Percentiles rank a stretch among this genome's conserved stretches.
Conservation (phyloP, 2,888 invertebrate species). For the Amphipoea lucens region DNA sequence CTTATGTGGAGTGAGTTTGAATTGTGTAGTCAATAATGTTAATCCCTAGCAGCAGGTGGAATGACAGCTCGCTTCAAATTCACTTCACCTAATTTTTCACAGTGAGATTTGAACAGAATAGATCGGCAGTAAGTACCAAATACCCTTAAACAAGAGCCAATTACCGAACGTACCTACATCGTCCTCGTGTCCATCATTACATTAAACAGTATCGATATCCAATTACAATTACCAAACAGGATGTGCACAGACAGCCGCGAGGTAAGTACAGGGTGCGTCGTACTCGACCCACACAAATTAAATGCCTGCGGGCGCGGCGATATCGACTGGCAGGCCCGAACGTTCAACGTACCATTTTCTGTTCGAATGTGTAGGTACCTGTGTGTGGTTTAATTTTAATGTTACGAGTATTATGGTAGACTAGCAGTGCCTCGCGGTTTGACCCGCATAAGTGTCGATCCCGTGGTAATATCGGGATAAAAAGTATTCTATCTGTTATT, state of each 20-base stretch:
- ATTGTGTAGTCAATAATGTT: neutral
- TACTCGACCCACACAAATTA: slow-evolving; percentile 42
- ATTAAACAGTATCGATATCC: slow-evolving; percentile 34
- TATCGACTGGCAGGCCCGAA: slow-evolving; percentile 29
- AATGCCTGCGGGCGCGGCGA: slow-evolving; percentile 28
- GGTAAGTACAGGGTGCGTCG: slow-evolving; percentile 12
- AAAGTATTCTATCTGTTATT: too few species aligned
- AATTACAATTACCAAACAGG: slow-evolving; percentile 33
- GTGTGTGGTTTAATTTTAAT: neutral
- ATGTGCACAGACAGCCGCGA: slow-evolving; percentile 32
- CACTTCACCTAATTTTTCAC: neutral
- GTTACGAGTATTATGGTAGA: neutral
- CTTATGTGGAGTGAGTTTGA: too few species aligned
- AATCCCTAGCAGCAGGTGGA: neutral
- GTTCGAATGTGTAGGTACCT: neutral
- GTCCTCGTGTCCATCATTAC: slow-evolving; percentile 28
- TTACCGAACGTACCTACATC: slow-evolving; percentile 7
- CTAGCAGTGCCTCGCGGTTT: too few species aligned
- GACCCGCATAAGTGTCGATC: too few species aligned
- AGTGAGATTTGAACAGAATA: too few species aligned
- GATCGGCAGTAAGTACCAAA: too few species aligned
- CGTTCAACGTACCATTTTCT: slow-evolving; percentile 20
- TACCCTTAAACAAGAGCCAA: slow-evolving; percentile 1
- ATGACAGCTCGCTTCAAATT: neutral
- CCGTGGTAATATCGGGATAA: too few species aligned